These are phyloP conservation scores for Danaus melanippus DNA, from an alignment of 1,140 invertebrate genomes.

Conservation along the genomic window DNA sequence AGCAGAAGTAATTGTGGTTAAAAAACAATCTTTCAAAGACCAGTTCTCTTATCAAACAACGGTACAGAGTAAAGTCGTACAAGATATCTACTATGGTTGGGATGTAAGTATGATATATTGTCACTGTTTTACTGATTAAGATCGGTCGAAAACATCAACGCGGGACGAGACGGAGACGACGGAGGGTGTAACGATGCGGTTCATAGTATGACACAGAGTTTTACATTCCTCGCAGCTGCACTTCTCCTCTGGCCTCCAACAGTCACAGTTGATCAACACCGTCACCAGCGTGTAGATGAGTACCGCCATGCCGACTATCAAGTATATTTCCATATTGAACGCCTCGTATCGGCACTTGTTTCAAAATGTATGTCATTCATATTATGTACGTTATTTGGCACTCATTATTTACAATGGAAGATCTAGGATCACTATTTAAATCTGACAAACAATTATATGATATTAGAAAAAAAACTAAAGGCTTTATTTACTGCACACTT, in stretches of 20 bases:
- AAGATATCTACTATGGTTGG: constrained; percentile 6
- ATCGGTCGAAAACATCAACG: constrained; percentile 35
- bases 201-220: constrained; percentile 25
- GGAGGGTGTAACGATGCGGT: constrained; percentile 25
- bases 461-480: too few species aligned
- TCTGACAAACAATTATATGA: too few species aligned
- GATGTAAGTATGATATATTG: constrained; percentile 9
- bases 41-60: constrained; percentile 2
- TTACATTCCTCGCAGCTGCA: constrained; percentile 57
- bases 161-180: constrained; percentile 47
- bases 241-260: constrained; percentile 45
- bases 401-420: background rate
- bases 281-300: constrained; percentile 50
- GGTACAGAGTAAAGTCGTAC: constrained; percentile 3
- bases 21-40: constrained; percentile 4
- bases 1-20: background rate
- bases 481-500: too few species aligned
- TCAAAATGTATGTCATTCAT: background rate
- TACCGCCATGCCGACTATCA: constrained; percentile 54
- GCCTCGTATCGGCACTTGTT: constrained; percentile 19
- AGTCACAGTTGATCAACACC: constrained; percentile 45
- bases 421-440: too few species aligned
- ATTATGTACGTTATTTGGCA: constrained; percentile 12
- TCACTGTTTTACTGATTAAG: constrained; percentile 19
- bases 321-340: constrained; percentile 58